Base-by-base conservation (phyloP, 1,140 invertebrate genomes). In the Heterodera carotae region DNA sequence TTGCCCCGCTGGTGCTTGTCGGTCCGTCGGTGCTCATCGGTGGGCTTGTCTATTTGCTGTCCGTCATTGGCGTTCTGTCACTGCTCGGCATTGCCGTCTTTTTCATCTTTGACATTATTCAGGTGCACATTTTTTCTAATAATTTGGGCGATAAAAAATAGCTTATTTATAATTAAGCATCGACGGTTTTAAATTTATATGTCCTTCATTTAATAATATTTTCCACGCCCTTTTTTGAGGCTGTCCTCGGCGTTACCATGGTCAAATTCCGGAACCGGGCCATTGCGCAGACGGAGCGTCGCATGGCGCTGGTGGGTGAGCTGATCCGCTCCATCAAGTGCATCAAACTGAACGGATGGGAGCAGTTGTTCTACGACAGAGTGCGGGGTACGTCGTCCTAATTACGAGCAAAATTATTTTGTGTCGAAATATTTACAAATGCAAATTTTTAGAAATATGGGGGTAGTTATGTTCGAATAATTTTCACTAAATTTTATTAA, bases 291-390 rank as follows among this genome's bases (percentile, higher is more conserved):
- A 88, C 89, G 1, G 88, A 89, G 75, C 73, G 87, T 53, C 76
- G 88, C 70, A 87, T 92, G 5, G 86, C 85, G 39, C 84, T 91
- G 2, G 90, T 91, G 80, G 89, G 88, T 64, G 91, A 92, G 84
- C 88, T 91, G 27, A 82, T 92, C 10, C 88, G 89, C 60, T 89
- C 88, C 77, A 91, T 92, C 43, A 90, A 92, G 88, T 90, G 93
- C 27, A 93, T 96, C 77, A 95, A 96, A 90, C 93, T 95, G 91
- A 94, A 94, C 88, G 92, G 92, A 0, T 95, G 94, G 94, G 94
- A 95, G 87, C 91, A 92, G 83, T 90, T 92, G 56, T 94, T 95
- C 86, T 89, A 91, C 62, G 88, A 89, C 75, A 88, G 88, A 70
- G 89, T 92, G 56, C 80, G 87, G 82, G 89, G 91, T 91, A 86